Percentiles rank a stretch among this genome's conserved stretches.
phyloP scores from a whole-genome alignment of 2,888 invertebrate genomes.

The Eupithecia subfuscata region DNA sequence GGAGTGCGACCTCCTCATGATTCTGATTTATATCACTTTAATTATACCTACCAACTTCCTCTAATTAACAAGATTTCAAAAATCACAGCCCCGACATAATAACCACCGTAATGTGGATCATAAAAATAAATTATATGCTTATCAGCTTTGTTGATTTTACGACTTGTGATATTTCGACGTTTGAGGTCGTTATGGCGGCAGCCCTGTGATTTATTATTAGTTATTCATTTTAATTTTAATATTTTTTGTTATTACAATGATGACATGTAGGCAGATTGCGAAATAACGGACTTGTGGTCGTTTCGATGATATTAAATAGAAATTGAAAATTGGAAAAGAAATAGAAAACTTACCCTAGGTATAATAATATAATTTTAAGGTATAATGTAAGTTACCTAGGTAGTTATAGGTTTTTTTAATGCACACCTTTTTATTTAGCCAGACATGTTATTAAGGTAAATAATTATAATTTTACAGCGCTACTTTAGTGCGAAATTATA shows the following conservation, averaged over 20 bases:
- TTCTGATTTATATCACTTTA: slow-evolving; percentile 43
- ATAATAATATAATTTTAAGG: neutral
- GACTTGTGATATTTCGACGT: slow-evolving; percentile 9
- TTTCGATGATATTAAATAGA: neutral
- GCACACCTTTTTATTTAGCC: neutral
- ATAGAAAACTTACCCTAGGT: neutral
- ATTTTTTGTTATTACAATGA: neutral
- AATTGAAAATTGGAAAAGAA: neutral
- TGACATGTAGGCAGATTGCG: neutral
- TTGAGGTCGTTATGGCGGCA: slow-evolving; percentile 2
- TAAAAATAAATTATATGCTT: slow-evolving; percentile 23
- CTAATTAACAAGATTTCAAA: slow-evolving; percentile 42
- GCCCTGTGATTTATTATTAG: neutral
- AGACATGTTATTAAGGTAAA: neutral
- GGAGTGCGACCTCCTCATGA: slow-evolving; percentile 4
- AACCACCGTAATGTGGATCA: slow-evolving; percentile 18
- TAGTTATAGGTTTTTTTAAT: neutral
- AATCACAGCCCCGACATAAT: slow-evolving; percentile 26
- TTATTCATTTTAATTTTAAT: neutral
- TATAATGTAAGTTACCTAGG: neutral
- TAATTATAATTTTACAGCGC: slow-evolving; percentile 53
- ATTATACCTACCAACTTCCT: slow-evolving; percentile 40
- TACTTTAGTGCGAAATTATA: slow-evolving; percentile 60
- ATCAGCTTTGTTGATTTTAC: slow-evolving; percentile 26
- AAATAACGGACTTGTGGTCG: neutral